Conservation (phyloP, 2,113 vertebrate species). For the Crotalus helleri region DNA sequence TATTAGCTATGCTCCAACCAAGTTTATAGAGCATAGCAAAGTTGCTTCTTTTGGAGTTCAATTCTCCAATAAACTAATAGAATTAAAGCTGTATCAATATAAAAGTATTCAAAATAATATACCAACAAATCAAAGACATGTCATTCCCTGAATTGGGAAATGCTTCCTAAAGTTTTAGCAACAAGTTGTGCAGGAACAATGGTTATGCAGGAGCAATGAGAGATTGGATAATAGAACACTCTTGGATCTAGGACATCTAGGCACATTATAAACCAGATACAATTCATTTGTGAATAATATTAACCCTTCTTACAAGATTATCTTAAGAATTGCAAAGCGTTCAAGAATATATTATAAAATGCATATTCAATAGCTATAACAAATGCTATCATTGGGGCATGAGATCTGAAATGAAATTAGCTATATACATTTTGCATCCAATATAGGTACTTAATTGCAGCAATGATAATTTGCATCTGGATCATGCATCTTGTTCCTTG, state of each 20-base stretch:
- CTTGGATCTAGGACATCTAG: not conserved
- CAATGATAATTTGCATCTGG: not conserved
- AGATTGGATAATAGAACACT: constrained; percentile 31
- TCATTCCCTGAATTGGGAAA: not conserved
- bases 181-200: constrained; percentile 56
- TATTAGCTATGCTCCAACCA: constrained; percentile 80
- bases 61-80: constrained; percentile 72
- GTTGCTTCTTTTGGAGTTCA: constrained; percentile 74
- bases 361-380: not conserved
- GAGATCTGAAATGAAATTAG: constrained; percentile 4
- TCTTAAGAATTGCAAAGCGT: not conserved
- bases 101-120: not conserved
- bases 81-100: constrained; percentile 48
- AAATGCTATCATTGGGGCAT: not conserved
- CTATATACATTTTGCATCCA: not conserved
- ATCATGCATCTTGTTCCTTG: not conserved
- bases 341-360: not conserved
- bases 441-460: not conserved
- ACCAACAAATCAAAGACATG: not conserved
- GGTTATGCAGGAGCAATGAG: constrained; percentile 13
- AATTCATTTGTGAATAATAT: not conserved
- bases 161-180: constrained; percentile 34
- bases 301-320: not conserved
- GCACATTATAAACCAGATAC: too few species aligned
- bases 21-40: constrained; percentile 74